Evolutionary conservation across 2,113 vertebrate species (phyloP).

Genomic region (Fregetta grallaria): DNA sequence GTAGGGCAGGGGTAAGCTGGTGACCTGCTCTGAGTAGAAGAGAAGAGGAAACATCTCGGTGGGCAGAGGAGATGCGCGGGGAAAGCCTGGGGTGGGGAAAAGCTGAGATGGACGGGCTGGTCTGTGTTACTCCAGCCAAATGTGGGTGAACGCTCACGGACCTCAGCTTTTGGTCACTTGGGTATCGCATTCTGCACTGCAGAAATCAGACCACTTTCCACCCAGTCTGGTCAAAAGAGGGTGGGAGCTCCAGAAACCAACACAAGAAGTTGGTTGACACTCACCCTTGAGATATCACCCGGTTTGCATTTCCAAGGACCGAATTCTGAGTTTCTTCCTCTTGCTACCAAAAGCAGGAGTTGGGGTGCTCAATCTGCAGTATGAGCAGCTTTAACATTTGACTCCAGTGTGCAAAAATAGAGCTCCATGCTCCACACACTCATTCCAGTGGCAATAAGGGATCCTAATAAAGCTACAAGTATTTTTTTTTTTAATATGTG

Average conservation of each 20-base stretch:
- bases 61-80: neutral
- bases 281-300: too few relatives aligned
- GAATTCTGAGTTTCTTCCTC: neutral
- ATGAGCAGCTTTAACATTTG: neutral
- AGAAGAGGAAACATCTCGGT: neutral
- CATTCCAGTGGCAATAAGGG: neutral
- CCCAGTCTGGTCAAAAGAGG: neutral
- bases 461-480: neutral
- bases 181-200: neutral
- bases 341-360: neutral
- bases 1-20: neutral
- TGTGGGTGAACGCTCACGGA: accelerated
- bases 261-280: neutral
- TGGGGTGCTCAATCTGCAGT: neutral
- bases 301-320: neutral
- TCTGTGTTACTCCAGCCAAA: neutral
- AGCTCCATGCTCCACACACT: neutral
- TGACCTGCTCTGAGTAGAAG: neutral
- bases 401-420: accelerated
- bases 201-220: neutral
- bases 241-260: neutral
- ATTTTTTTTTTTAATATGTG: neutral
- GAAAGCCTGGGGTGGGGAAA: neutral
- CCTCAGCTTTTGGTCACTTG: neutral
- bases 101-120: neutral